Conservation (phyloP, 2,888 invertebrate species). For the Rosalia funebris region DNA sequence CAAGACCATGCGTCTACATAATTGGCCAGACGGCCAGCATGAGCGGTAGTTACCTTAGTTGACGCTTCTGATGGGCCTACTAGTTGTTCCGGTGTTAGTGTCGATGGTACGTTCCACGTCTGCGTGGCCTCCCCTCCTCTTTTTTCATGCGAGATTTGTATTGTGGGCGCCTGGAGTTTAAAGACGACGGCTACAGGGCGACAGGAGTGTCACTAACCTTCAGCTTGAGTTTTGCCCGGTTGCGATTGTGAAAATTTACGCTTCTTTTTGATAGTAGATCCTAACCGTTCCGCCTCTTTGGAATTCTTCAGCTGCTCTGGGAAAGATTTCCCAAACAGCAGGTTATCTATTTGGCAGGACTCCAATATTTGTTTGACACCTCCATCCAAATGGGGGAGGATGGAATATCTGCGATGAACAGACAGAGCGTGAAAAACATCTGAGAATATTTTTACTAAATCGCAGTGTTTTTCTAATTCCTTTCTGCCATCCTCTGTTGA, state of each 20-base stretch:
- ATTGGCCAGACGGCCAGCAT: not conserved
- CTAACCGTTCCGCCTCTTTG: conserved; percentile 14
- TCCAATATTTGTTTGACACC: conserved; percentile 11
- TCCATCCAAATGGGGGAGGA: conserved; percentile 15
- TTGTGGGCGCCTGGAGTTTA: conserved; percentile 9
- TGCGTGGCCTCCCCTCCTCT: not conserved
- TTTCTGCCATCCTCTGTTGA: not conserved
- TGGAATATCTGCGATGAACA: conserved; percentile 21
- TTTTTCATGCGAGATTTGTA: not conserved
- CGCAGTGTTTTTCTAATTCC: conserved; percentile 18
- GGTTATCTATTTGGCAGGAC: conserved; percentile 16
- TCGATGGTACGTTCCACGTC: conserved; percentile 2
- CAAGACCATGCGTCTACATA: not conserved
- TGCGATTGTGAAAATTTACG: too few species aligned
- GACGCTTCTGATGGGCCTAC: too few species aligned
- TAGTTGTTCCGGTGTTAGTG: too few species aligned
- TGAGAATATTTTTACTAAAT: conserved; percentile 23
- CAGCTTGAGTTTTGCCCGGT: too few species aligned
- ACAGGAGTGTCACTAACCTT: too few species aligned
- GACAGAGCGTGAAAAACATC: conserved; percentile 21
- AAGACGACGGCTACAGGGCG: not conserved
- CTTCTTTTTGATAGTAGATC: too few species aligned
- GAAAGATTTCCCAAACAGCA: conserved; percentile 16
- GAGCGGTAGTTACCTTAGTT: not conserved
- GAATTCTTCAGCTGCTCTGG: conserved; percentile 11